Base-by-base conservation (phyloP, 2,888 invertebrate genomes). In the Drosophila atroscutellata region DNA sequence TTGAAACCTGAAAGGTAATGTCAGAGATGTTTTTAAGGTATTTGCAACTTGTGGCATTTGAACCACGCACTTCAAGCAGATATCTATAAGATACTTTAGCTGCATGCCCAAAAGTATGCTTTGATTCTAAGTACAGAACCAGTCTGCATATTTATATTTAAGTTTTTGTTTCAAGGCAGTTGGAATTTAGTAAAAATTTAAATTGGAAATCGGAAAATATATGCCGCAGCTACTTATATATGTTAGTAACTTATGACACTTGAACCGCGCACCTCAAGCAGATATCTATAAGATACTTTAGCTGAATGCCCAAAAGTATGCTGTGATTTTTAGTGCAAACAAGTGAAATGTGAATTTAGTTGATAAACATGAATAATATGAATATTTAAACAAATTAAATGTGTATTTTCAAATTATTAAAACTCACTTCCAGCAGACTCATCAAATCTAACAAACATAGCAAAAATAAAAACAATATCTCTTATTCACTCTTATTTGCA, bases 271-370 rank as follows among this genome's bases (percentile, higher is more conserved):
- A 32, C 30, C 5, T 13, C 8, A 15, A 30, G 36, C 18, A 37
- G 2, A 37, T 28, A 11, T 34, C 28, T 9, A 2, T 9, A 11
- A 15, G 32, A 24, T 28, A 0, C 11, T 2, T 20, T 8, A 39
- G 3, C 7, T 8, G 0, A 5, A 8, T 28, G 62, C 66, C 77
- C 60, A 63, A 81, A 59, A 72, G 60, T 62, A 71, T 60, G 66
- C 59, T 36, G n/a, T 24, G 18, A 9, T 54, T 61, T 58, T 11
- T 11, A 7, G 13, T 13, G 11, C 20, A 18, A 24, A 26, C 11
- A 18, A 9, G 5, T n/a, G 5, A 9, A 24, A 20, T 36, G n/a
- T 11, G 6, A n/a, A 28, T 11, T 50, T 45, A 24, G 8, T 45
- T 20, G 20, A 5, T 11, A 42, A 20, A 5, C 11, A 11, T 20